Base-by-base conservation (phyloP, 2,888 invertebrate genomes). In the Pristionchus arcanus region DNA sequence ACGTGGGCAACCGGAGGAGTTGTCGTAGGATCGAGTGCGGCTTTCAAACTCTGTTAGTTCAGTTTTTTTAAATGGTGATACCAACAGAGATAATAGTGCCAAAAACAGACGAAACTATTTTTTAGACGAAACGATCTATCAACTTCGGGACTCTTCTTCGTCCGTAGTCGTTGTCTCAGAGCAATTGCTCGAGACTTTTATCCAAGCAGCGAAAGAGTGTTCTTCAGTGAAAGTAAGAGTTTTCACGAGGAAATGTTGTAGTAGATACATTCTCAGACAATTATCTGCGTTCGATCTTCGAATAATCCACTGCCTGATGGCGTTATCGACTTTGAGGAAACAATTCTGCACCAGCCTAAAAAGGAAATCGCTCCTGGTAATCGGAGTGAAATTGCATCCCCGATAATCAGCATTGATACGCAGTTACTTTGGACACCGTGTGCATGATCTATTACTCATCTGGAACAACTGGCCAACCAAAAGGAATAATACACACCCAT, bases 21-120 rank as follows among this genome's bases (percentile, higher is more conserved):
- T 13, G 49, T 81, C 2, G 81, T 81, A 2, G 81, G 81, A 81
- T 81, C 81, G 2, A 81, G 81, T 15, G 81, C 81, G 2, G 81
- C 81, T 3, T 81, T 81, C 53, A 81, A 81, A 21, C 81, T 81
- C 2, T 81, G 81, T 81, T n/a, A n/a, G n/a, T n/a, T n/a, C n/a
- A n/a, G n/a, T n/a, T n/a, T n/a, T n/a, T n/a, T n/a, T n/a, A n/a
- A n/a, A n/a, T n/a, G n/a, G n/a, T n/a, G n/a, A n/a, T n/a, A n/a
- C n/a, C n/a, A n/a, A n/a, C n/a, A n/a, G 28, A 81, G 49, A 53
- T 25, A 16, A n/a, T n/a, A n/a, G n/a, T n/a, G n/a, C n/a, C n/a
- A n/a, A n/a, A n/a, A n/a, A n/a, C n/a, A n/a, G n/a, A n/a, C n/a
- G n/a, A n/a, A n/a, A n/a, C n/a, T n/a, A n/a, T n/a, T 49, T 81